Evolutionary conservation across 92 coral and sea anemone genomes (phyloP).

Genomic region (Phenganax marumi): DNA sequence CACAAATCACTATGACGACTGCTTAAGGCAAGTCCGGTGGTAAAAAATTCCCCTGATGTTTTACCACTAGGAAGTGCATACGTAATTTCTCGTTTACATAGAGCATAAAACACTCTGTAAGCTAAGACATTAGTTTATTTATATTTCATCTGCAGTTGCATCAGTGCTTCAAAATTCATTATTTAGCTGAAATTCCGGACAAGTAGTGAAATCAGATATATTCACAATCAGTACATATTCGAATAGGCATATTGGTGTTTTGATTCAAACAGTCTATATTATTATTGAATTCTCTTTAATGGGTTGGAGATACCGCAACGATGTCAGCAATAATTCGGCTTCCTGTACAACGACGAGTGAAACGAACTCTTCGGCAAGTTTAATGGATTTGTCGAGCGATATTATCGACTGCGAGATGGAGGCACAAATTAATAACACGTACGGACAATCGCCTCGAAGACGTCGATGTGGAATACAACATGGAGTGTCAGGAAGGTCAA

Average conservation of each 20-base stretch:
- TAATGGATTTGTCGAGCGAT: slow-evolving; percentile 15
- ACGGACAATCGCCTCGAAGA: slow-evolving; percentile 15
- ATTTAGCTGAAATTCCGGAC: too few relatives aligned
- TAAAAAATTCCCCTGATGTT: neutral
- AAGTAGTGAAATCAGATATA: neutral
- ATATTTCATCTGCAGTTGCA: neutral
- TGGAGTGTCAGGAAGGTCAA: slow-evolving; percentile 30
- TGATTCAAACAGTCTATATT: neutral
- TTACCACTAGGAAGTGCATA: neutral
- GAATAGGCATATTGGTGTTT: neutral
- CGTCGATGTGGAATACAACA: slow-evolving; percentile 38
- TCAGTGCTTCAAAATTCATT: neutral
- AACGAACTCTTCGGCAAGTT: neutral
- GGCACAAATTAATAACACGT: neutral
- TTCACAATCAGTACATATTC: neutral
- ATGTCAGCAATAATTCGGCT: neutral
- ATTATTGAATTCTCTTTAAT: neutral
- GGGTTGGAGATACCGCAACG: slow-evolving; percentile 22
- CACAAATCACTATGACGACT: slow-evolving; percentile 15
- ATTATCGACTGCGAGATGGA: slow-evolving; percentile 3
- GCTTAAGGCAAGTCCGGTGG: neutral
- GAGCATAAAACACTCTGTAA: neutral
- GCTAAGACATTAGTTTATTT: neutral
- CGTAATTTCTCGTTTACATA: slow-evolving; percentile 15
- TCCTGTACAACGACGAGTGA: neutral